These are phyloP conservation scores for Cryptus armator DNA, from an alignment of 2,888 invertebrate species.

Conservation along the genomic window DNA sequence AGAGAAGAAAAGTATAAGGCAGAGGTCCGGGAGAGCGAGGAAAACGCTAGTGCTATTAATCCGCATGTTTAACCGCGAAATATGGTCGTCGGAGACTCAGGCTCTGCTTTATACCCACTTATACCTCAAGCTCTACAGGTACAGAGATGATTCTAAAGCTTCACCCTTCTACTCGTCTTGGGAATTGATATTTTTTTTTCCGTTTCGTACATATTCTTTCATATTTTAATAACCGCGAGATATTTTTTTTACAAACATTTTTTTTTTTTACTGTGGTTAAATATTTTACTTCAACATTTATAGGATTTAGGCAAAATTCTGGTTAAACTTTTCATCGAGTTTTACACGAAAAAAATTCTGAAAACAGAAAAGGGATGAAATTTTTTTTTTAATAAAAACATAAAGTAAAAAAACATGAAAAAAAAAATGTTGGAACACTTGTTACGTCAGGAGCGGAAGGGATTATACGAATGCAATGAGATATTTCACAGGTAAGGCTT, in stretches of 20 bases:
- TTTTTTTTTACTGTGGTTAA: not conserved
- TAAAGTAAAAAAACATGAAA: no score
- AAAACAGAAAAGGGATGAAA: not conserved
- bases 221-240: not conserved
- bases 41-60: constrained; percentile 69
- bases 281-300: not conserved
- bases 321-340: not conserved
- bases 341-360: not conserved
- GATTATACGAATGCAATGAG: no score
- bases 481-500: no score
- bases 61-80: constrained; percentile 68
- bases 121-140: constrained; percentile 42
- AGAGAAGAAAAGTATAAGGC: constrained; percentile 44
- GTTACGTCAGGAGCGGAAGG: no score
- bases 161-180: not conserved
- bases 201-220: not conserved
- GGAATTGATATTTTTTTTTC: not conserved
- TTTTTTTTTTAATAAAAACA: no score
- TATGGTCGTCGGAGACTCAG: constrained; percentile 24
- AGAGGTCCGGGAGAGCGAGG: constrained; percentile 14
- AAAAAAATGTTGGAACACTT: no score
- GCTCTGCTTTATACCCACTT: constrained; percentile 28
- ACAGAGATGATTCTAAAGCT: constrained; percentile 25
- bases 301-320: not conserved
- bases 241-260: no score